Base-by-base conservation (phyloP, 2,888 invertebrate genomes). In the Zygaena filipendulae region DNA sequence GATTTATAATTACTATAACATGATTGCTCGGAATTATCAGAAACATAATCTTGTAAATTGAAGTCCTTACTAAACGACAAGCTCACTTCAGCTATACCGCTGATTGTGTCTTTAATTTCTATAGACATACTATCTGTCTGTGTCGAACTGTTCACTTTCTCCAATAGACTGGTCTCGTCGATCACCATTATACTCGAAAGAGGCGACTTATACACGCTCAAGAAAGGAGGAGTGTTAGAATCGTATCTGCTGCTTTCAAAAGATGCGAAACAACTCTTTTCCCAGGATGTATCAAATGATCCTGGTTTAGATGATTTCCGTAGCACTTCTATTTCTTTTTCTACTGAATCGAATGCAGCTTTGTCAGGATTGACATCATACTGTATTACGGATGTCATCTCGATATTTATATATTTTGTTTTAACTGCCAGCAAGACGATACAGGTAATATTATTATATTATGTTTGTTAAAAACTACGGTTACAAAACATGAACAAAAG, bases 201-300 rank as follows among this genome's bases (percentile, higher is more conserved):
- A 21, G 67, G 64, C 32, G 69, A 64, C 23, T 67, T 68, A 38
- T 45, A n/a, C n/a, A n/a, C n/a, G 7, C 16, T 16, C 7, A 7
- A 4, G 16, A 16, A 16, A 16, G 7, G 4, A 16, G 16, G 16
- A 6, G 16, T 16, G 4, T 16, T 16, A 7, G 7, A 16, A 16
- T 16, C 16, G 7, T 4, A 6, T 16, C 5, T 53, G 39, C 56
- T 50, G 32, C 25, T 42, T 29, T 48, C 57, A 29, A 50, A 41
- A 29, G 55, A 49, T 34, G 45, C 38, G 45, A 58, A 55, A 43
- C 39, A 42, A 43, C 42, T 60, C 29, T 45, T 46, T 34, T 70
- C 70, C 70, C 69, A 77, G 38, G 75, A 77, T 35, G 56, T 55
- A 35, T 72, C 52, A 36, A 59, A 45, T 22, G 37, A 33, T 28